Conservation (phyloP, 2,888 invertebrate genomes). For the Slavum lentiscoides region DNA sequence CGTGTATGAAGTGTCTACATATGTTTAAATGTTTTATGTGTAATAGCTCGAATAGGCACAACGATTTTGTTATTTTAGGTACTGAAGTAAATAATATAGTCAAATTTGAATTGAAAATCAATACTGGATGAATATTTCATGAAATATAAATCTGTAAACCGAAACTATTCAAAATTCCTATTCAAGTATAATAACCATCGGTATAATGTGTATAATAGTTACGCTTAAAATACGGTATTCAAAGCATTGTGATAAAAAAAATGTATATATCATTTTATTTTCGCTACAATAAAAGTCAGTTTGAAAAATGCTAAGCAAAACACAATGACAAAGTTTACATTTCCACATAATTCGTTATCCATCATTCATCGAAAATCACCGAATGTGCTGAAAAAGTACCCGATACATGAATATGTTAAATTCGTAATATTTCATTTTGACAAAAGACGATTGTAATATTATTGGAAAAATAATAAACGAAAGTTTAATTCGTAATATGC, state of each 20-base stretch:
- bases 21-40: no score
- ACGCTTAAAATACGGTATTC: not conserved
- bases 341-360: not conserved
- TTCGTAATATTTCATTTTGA: no score
- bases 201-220: no score
- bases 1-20: no score
- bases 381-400: not conserved
- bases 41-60: no score
- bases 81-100: not conserved
- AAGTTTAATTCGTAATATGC: no score
- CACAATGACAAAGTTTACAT: not conserved
- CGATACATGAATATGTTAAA: no score
- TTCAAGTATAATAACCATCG: not conserved
- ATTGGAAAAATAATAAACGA: no score
- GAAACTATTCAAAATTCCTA: constrained; percentile 10
- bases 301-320: not conserved
- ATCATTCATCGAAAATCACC: not conserved
- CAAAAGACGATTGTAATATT: no score
- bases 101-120: not conserved
- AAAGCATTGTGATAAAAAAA: constrained; percentile 3
- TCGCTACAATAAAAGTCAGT: not conserved
- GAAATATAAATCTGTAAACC: constrained; percentile 6
- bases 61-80: no score
- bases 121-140: not conserved
- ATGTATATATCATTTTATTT: not conserved